A percentile compares a stretch with the other conserved stretches of the same genome.
phyloP scores from a whole-genome alignment of 2,113 vertebrate genomes.

The Ceuthmochares aereus region DNA sequence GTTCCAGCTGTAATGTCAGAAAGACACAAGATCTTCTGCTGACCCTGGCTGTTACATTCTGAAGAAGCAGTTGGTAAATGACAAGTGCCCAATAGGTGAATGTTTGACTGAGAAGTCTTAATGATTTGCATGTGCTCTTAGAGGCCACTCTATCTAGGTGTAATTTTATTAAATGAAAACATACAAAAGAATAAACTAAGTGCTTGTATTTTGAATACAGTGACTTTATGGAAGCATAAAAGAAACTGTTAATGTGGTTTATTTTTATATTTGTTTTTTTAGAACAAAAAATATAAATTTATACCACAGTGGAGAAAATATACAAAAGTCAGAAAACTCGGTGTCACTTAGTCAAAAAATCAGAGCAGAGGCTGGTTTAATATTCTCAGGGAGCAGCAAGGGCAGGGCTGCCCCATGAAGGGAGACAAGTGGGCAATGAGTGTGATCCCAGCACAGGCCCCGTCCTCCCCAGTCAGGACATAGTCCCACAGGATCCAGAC shows the following conservation, averaged over 20 bases:
- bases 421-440: fast-evolving
- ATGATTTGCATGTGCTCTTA: neutral
- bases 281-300: neutral
- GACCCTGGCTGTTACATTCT: neutral
- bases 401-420: neutral
- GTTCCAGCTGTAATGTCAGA: neutral
- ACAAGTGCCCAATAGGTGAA: neutral
- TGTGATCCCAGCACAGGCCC: neutral
- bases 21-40: neutral
- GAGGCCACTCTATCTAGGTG: neutral
- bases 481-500: neutral
- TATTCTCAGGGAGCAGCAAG: neutral
- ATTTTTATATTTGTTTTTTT: neutral
- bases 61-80: neutral
- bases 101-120: neutral
- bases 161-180: neutral
- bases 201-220: neutral
- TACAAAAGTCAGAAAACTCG: neutral
- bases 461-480: fast-evolving
- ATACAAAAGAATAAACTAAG: neutral
- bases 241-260: neutral
- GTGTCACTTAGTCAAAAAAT: neutral
- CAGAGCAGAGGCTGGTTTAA: neutral
- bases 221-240: neutral
- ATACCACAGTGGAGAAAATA: neutral